These are phyloP conservation scores for Aphrocallistes beatrix DNA, from an alignment of 37 sponge, comb jelly and placozoan genomes.

Conservation along the genomic window DNA sequence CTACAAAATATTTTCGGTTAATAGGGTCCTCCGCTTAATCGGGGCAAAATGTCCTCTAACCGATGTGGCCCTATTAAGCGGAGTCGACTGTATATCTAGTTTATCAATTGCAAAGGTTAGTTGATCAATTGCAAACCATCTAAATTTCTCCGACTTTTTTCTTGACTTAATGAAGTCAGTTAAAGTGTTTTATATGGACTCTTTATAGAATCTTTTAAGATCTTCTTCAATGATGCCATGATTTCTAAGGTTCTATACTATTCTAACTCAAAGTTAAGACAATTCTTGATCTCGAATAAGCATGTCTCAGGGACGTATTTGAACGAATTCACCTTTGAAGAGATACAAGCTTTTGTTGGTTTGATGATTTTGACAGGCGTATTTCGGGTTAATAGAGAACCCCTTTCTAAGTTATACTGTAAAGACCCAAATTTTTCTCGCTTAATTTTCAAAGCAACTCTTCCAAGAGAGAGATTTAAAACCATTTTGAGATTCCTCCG, in stretches of 20 bases:
- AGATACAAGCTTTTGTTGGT: neutral
- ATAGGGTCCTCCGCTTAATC: too few relatives aligned
- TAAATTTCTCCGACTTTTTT: too few relatives aligned
- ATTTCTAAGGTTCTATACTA: neutral
- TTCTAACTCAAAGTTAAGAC: neutral
- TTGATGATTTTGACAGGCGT: neutral
- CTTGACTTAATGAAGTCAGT: too few relatives aligned
- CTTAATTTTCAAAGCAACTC: neutral
- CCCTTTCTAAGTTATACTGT: neutral
- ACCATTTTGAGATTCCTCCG: neutral
- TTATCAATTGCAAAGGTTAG: too few relatives aligned
- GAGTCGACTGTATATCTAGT: too few relatives aligned
- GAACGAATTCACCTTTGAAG: neutral
- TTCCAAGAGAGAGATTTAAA: neutral
- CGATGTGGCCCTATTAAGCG: too few relatives aligned
- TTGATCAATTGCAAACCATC: too few relatives aligned
- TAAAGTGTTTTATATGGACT: neutral
- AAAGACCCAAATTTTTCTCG: neutral
- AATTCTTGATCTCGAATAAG: neutral
- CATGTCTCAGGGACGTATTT: neutral
- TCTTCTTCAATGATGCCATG: neutral
- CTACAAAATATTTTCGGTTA: too few relatives aligned
- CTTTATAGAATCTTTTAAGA: neutral
- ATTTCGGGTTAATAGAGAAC: neutral
- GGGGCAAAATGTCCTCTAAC: too few relatives aligned